These are phyloP conservation scores for Hippoglossus stenolepis DNA, from an alignment of 2,113 vertebrate genomes.

Conservation along the genomic window DNA sequence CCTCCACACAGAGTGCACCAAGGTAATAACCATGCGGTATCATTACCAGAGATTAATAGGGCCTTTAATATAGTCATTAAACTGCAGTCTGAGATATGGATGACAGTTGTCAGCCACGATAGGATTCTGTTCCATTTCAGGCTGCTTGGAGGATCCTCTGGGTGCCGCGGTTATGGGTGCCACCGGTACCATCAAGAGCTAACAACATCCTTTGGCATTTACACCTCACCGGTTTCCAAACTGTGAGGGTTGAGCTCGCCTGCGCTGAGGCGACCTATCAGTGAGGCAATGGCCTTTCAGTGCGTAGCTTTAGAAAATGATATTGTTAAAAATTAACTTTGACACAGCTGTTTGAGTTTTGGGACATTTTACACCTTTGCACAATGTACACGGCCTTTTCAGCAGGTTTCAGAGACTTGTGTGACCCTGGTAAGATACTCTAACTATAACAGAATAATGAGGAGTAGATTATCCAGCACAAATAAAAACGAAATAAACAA, in stretches of 20 bases:
- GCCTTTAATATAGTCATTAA: constrained; percentile 76
- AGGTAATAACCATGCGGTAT: constrained; percentile 67
- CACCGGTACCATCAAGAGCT: constrained; percentile 51
- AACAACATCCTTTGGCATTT: constrained; percentile 67
- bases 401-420: no score
- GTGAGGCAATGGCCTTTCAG: background rate
- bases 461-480: no score
- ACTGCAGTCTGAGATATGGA: constrained; percentile 64
- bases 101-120: constrained; percentile 60
- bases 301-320: background rate
- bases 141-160: constrained; percentile 44
- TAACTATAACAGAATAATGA: no score
- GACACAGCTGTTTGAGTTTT: background rate
- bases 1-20: constrained; percentile 36
- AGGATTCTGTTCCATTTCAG: constrained; percentile 44
- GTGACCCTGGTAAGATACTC: no score
- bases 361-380: background rate
- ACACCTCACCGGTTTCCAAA: constrained; percentile 57
- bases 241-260: constrained; percentile 19
- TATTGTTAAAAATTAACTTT: background rate
- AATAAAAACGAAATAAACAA: background rate
- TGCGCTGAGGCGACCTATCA: constrained; percentile 9
- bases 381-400: no score
- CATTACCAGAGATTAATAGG: constrained; percentile 75
- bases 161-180: constrained; percentile 53